These are phyloP conservation scores for Stegodyphus mimosarum DNA, from an alignment of 1,140 invertebrate genomes.

Conservation along the genomic window DNA sequence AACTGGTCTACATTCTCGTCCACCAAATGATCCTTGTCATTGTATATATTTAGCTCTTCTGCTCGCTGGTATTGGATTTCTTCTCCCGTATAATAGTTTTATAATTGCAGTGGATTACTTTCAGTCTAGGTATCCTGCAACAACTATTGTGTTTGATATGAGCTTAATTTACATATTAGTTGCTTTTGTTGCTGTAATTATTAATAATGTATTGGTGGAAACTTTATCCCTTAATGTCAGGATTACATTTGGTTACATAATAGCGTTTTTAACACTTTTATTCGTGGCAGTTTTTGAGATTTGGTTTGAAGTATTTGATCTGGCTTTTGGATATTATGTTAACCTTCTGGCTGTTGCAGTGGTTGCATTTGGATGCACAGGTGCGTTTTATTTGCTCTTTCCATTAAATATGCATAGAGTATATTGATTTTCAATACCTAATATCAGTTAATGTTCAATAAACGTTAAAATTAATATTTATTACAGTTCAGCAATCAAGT, in stretches of 20 bases:
- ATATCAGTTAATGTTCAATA: too few species aligned
- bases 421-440: too few species aligned
- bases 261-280: conserved; percentile 82
- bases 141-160: conserved; percentile 91
- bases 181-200: conserved; percentile 85
- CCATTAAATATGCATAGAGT: not conserved
- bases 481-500: conserved; percentile 87
- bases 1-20: conserved; percentile 20
- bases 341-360: conserved; percentile 86
- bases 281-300: conserved; percentile 87
- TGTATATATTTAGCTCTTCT: conserved; percentile 83
- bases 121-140: conserved; percentile 82
- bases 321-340: conserved; percentile 79
- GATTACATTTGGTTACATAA: conserved; percentile 87
- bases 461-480: conserved; percentile 59
- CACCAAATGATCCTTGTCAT: conserved; percentile 71
- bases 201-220: conserved; percentile 87
- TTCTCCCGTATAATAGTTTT: conserved; percentile 85
- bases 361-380: conserved; percentile 88
- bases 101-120: conserved; percentile 64
- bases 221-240: conserved; percentile 83
- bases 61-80: conserved; percentile 87
- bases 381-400: conserved; percentile 68
- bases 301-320: conserved; percentile 81
- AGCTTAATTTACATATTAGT: conserved; percentile 88